Evolutionary conservation across 2,113 vertebrate genomes (phyloP).

Genomic region (Gopherus flavomarginatus): DNA sequence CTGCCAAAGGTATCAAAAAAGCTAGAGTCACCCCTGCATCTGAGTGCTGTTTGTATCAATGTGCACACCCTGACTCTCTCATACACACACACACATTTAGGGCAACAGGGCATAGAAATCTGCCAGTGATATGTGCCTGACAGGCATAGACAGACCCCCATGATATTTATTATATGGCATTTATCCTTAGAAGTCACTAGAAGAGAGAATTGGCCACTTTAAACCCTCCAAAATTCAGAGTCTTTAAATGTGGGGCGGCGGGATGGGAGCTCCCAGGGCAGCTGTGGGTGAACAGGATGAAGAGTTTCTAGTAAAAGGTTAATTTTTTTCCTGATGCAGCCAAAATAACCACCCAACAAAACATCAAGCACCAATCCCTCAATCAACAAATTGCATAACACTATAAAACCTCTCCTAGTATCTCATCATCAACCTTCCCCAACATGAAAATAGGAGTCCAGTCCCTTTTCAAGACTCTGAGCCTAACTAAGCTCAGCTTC

Average conservation of each 20-base stretch:
- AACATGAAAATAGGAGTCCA: not conserved
- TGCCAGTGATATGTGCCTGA: rapidly evolving
- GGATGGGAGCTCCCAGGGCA: not conserved
- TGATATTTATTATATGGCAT: rapidly evolving
- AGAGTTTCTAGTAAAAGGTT: not conserved
- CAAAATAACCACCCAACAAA: not conserved
- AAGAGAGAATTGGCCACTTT: not conserved
- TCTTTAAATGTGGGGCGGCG: not conserved
- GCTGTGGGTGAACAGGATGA: not conserved
- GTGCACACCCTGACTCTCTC: rapidly evolving
- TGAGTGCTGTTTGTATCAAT: not conserved
- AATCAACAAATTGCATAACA: not conserved
- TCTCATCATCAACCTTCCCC: not conserved
- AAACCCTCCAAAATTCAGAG: not conserved
- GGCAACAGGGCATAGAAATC: no score
- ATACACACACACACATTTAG: rapidly evolving
- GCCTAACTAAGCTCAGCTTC: not conserved
- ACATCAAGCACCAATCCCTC: not conserved
- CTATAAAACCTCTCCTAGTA: not conserved
- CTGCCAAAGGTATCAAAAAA: no score
- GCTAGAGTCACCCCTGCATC: no score
- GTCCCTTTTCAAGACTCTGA: not conserved
- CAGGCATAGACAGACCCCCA: rapidly evolving
- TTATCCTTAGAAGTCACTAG: rapidly evolving
- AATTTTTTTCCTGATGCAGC: not conserved